phyloP scores from a whole-genome alignment of 2,113 vertebrate species.

The Piaya cayana region DNA sequence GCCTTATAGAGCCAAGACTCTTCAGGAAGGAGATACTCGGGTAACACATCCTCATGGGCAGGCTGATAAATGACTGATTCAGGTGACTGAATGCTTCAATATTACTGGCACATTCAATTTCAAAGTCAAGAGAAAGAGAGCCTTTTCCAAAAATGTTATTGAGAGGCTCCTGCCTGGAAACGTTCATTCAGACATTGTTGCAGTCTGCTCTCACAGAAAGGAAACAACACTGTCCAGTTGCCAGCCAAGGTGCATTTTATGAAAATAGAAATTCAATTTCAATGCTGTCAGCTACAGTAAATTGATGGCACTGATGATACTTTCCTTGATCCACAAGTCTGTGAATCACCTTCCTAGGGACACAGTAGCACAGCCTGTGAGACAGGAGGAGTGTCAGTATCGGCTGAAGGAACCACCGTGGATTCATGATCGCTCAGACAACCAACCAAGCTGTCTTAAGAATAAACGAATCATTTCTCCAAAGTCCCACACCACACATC shows the following conservation, averaged over 20 bases:
- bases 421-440: not conserved
- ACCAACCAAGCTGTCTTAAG: not conserved
- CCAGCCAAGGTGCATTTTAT: not conserved
- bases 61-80: not conserved
- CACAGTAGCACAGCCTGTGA: not conserved
- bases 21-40: not conserved
- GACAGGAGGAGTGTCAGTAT: not conserved
- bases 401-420: not conserved
- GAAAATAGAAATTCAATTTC: slow-evolving; percentile 40
- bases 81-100: not conserved
- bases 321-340: not conserved
- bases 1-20: not conserved
- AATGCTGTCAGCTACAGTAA: not conserved
- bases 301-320: not conserved
- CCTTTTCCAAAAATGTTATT: not conserved
- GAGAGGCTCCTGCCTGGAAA: not conserved
- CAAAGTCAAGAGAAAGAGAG: slow-evolving; percentile 19
- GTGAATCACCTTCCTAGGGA: not conserved
- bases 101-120: not conserved
- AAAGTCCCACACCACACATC: not conserved
- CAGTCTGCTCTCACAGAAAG: not conserved
- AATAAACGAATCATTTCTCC: not conserved
- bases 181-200: not conserved
- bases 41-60: not conserved
- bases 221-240: not conserved